phyloP scores from a whole-genome alignment of 2,888 invertebrate genomes.

The Eucriotettix oculatus region DNA sequence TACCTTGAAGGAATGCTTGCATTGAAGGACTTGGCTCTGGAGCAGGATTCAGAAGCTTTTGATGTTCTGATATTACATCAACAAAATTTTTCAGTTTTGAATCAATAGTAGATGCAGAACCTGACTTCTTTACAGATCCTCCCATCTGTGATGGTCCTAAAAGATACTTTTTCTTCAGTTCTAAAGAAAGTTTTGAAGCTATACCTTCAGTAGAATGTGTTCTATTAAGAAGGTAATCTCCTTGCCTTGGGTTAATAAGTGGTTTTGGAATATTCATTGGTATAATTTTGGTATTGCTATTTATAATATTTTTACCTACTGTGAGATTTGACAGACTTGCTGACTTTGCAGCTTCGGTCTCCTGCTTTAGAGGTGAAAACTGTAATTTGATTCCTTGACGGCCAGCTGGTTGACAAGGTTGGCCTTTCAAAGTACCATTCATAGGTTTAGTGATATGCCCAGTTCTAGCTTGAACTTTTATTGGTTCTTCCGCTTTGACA shows the following conservation, averaged over 20 bases:
- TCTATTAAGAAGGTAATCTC: slow-evolving; percentile 63
- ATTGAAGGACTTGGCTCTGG: slow-evolving; percentile 48
- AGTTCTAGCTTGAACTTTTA: slow-evolving; percentile 17
- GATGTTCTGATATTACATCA: slow-evolving; percentile 74
- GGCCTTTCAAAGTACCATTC: slow-evolving; percentile 22
- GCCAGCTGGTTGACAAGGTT: neutral
- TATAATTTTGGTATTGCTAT: slow-evolving; percentile 20
- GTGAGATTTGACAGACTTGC: slow-evolving; percentile 9
- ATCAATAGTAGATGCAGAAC: slow-evolving; percentile 68
- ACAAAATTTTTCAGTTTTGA: slow-evolving; percentile 71
- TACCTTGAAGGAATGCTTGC: slow-evolving; percentile 45
- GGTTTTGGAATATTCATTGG: slow-evolving; percentile 20
- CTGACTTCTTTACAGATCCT: slow-evolving; percentile 61
- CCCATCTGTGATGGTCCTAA: slow-evolving; percentile 50
- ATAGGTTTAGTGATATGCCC: slow-evolving; percentile 25
- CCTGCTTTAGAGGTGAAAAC: slow-evolving; percentile 25
- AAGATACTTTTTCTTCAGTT: slow-evolving; percentile 70
- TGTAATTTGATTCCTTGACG: slow-evolving; percentile 24
- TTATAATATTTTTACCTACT: slow-evolving; percentile 8
- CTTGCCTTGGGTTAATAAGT: slow-evolving; percentile 38
- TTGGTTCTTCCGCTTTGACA: slow-evolving; percentile 15
- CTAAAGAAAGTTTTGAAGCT: slow-evolving; percentile 71
- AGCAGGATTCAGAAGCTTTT: slow-evolving; percentile 68
- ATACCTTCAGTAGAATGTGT: slow-evolving; percentile 77
- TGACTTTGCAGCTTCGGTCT: slow-evolving; percentile 11